Evolutionary conservation across 2,888 invertebrate genomes (phyloP), one percentile per base, ranked within the genome.

Genomic region (Apotomis betuletana): DNA sequence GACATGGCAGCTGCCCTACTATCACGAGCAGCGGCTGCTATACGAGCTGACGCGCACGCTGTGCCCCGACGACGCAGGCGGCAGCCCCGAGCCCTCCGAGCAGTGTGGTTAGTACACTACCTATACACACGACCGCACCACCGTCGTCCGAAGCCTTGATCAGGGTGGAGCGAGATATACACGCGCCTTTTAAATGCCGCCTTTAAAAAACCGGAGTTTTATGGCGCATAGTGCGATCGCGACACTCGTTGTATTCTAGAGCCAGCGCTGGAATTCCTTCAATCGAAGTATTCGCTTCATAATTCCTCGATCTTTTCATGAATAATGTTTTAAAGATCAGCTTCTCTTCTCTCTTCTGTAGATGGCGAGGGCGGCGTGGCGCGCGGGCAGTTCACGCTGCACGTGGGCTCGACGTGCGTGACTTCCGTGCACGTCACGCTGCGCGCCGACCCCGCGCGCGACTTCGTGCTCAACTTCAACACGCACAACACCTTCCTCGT

Each of bases 1-100:
- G 67, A 89, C 90, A 55, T 92, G 92, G 92, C 92, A 92, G 86
- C 83, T 92, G 81, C 92, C 92, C 74, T 88, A 87, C 86, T 64
- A 67, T 69, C 69, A 76, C 64, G 86, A 81, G 69, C 77, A 74
- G 52, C 58, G 74, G 74, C 75, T 81, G 78, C 79, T 83, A 78
- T 78, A 76, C 79, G 83, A 87, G 83, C 77, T 92, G 79, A 85
- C 90, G 83, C 88, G 90, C 71, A 88, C 90, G 75, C 85, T 92
- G 70, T 92, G 92, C 76, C 88, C 89, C 68, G 85, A 83, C 77
- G 83, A 83, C 77, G 76, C 74, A 77, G 80, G 77, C 9, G 79
- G 76, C 72, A 71, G 36, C 12, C 46, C 15, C 8, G 55, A 6
- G 55, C 70, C 54, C 74, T 36, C 76, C 38, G 72, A 79, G 8